Evolutionary conservation across 1,140 invertebrate species (phyloP).

Genomic region (Orius insidiosus): DNA sequence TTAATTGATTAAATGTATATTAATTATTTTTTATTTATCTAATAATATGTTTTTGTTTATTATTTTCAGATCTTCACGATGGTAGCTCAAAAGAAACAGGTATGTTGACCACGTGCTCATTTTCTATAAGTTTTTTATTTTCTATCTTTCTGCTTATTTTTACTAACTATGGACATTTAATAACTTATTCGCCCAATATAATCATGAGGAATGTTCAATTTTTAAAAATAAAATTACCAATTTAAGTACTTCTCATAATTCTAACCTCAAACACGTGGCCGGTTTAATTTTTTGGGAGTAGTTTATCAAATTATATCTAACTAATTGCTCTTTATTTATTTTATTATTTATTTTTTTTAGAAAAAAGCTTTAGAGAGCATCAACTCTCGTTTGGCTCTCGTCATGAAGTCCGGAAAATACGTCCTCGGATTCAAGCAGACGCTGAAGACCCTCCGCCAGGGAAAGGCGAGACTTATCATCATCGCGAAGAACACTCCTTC

Average conservation of each 20-base stretch:
- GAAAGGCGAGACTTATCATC: constrained; percentile 97
- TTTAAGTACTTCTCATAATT: too few species aligned
- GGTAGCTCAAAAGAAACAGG: constrained; percentile 28
- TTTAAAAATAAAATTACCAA: too few species aligned
- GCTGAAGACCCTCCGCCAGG: constrained; percentile 86
- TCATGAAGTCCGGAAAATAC: constrained; percentile 99
- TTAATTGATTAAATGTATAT: not conserved
- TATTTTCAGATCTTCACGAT: constrained; percentile 25
- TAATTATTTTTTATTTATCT: not conserved
- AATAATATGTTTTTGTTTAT: not conserved
- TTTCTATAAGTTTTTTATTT: too few species aligned
- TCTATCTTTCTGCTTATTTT: too few species aligned
- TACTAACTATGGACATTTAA: too few species aligned
- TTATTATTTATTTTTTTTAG: constrained; percentile 31
- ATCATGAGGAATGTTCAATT: too few species aligned
- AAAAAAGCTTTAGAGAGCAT: constrained; percentile 99
- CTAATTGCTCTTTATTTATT: constrained; percentile 1
- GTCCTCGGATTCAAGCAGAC: constrained; percentile 98
- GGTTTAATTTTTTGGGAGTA: too few species aligned
- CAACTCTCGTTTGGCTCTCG: constrained; percentile 89
- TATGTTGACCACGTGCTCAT: constrained; percentile 1
- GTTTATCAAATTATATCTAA: not conserved
- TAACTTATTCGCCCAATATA: too few species aligned
- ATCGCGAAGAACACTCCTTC: constrained; percentile 97
- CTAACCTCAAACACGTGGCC: too few species aligned